Percentiles rank a stretch among this genome's conserved stretches.
phyloP scores from a whole-genome alignment of 2,888 invertebrate genomes.

The Periphyllus acericola region DNA sequence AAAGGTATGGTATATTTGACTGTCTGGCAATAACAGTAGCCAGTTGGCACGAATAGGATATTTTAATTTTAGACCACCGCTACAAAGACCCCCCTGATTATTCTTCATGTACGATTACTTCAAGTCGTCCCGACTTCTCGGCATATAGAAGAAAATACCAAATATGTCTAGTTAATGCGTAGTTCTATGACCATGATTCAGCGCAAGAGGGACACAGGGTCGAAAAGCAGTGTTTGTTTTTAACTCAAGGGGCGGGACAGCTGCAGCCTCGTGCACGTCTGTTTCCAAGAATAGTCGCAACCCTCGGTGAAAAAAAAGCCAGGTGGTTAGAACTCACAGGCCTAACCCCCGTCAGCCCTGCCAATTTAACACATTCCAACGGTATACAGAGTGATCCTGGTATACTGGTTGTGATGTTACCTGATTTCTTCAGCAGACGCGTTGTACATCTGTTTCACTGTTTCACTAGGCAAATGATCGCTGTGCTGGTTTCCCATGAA shows the following conservation, averaged over 20 bases:
- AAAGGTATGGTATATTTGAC: conserved; percentile 55
- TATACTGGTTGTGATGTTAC: conserved; percentile 13
- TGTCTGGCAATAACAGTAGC: conserved; percentile 60
- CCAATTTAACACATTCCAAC: conserved; percentile 47
- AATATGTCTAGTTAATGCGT: conserved; percentile 17
- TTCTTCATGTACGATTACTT: conserved; percentile 27
- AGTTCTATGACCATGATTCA: neutral
- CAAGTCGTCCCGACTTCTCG: neutral
- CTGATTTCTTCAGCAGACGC: conserved; percentile 61
- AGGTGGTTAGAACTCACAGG: conserved; percentile 46
- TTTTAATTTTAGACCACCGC: conserved; percentile 50
- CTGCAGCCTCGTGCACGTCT: conserved; percentile 41
- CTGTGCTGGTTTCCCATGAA: conserved; percentile 33
- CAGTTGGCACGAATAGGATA: conserved; percentile 57
- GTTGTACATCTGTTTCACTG: conserved; percentile 56
- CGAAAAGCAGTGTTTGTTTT: conserved; percentile 41
- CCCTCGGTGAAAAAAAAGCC: conserved; percentile 52
- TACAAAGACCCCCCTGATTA: conserved; percentile 38
- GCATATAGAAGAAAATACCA: conserved; percentile 14
- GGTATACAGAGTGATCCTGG: conserved; percentile 35
- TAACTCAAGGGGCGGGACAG: conserved; percentile 45
- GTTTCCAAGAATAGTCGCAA: conserved; percentile 52
- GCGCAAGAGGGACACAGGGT: conserved; percentile 24
- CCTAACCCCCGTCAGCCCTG: conserved; percentile 6
- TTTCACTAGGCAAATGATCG: conserved; percentile 50